Base-by-base conservation (phyloP, 2,113 vertebrate species). In the Anthoscopus minutus region DNA sequence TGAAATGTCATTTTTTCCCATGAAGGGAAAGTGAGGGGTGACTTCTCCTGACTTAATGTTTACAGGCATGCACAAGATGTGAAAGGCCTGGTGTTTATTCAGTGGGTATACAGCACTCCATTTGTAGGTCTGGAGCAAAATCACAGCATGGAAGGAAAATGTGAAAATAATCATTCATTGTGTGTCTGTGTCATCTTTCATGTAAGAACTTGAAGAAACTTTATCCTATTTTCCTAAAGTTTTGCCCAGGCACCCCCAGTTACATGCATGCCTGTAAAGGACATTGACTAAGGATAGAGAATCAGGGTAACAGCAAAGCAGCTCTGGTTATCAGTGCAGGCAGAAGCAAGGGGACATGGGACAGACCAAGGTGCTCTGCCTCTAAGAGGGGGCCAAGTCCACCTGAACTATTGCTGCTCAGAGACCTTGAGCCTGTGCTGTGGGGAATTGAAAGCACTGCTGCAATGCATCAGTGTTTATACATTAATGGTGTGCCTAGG, bases 391-490 rank as follows among this genome's bases (percentile, higher is more conserved):
- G 31, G 31, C 65, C 19, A 24, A 40, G n/a, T 37, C 60, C 38
- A 44, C n/a, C 31, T 53, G 48, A 65, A 35, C 27, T 47, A 57
- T 28, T 1, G 2, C 17, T 73, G 45, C 64, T 70, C 28, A 67
- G 74, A 45, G 23, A 62, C 15, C 23, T n/a, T 25, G 31, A 1
- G 1, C 57, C n/a, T 81, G 33, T 0, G 0, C 40, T 58, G 4
- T 0, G 0, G 13, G 33, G 23, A 62, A 38, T 1, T 72, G n/a
- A 71, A 85, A 92, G 58, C 24, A 8, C 21, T 72, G 50, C 17
- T 30, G 17, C 4, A 2, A 47, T 61, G 66, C 64, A 25, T 51
- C 44, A 11, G 3, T 85, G 30, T 11, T 8, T 33, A 35, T 44
- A 58, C 10, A 4, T 25, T 31, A 30, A 37, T 54, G 22, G 9